These are phyloP conservation scores for Solenodon paradoxus DNA, from an alignment of 2,113 vertebrate species.

Conservation along the genomic window DNA sequence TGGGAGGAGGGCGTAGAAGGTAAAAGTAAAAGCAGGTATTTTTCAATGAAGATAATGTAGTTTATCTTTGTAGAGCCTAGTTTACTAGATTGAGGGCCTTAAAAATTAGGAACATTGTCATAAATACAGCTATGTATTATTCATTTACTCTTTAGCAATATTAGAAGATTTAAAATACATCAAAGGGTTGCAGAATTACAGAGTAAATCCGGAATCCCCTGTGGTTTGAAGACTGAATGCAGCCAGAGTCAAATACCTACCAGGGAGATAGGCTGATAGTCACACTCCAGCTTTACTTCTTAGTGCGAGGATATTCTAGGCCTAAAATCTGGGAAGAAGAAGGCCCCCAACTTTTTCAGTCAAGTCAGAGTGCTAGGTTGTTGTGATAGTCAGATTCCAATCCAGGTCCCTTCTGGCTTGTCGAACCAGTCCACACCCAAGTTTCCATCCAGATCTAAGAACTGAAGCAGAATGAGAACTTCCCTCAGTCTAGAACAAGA, in stretches of 20 bases:
- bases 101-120: background rate
- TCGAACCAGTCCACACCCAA: background rate
- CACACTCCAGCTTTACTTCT: background rate
- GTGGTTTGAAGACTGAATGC: background rate
- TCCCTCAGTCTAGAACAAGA: background rate
- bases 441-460: background rate
- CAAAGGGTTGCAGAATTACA: slow-evolving; percentile 19
- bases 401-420: background rate
- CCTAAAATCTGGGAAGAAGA: background rate
- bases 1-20: background rate
- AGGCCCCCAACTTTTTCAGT: background rate
- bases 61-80: background rate
- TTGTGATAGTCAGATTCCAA: background rate
- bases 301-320: background rate
- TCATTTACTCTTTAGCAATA: background rate
- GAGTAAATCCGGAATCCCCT: background rate
- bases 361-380: background rate
- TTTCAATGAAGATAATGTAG: background rate
- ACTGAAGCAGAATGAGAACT: background rate
- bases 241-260: background rate
- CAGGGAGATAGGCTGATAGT: background rate
- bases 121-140: background rate
- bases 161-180: background rate
- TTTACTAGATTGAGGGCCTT: background rate
- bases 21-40: background rate